Percentiles rank a stretch among this genome's conserved stretches.
Conservation (phyloP, 2,797 vertebrate species). For the Vespertilio murinus region DNA sequence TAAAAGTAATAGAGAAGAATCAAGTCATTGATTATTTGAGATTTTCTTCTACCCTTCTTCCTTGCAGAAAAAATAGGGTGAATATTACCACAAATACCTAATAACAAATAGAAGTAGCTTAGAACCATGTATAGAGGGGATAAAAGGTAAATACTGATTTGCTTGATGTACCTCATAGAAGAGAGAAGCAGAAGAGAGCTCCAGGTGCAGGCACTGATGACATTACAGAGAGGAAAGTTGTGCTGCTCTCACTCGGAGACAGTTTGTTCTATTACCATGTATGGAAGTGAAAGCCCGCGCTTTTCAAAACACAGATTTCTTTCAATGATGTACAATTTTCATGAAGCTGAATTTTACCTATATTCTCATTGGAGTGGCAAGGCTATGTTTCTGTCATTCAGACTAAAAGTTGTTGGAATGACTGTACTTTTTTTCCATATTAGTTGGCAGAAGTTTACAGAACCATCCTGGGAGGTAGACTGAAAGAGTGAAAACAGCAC, state of each 20-base stretch:
- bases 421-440: background rate
- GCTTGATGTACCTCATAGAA: background rate
- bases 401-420: background rate
- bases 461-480: background rate
- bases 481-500: background rate
- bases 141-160: background rate
- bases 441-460: background rate
- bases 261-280: background rate
- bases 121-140: background rate
- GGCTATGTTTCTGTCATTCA: background rate
- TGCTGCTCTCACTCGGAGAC: background rate
- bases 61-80: background rate
- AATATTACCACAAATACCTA: background rate
- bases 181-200: background rate
- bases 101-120: background rate
- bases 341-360: constrained; percentile 18
- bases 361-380: background rate
- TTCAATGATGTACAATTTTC: background rate
- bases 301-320: background rate
- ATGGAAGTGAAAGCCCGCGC: background rate
- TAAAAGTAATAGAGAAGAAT: constrained; percentile 12
- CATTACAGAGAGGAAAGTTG: background rate
- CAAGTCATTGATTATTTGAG: background rate
- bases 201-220: background rate
- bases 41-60: background rate